Base-by-base conservation (phyloP, 1,140 invertebrate species). In the Rhopalosiphum maidis region DNA sequence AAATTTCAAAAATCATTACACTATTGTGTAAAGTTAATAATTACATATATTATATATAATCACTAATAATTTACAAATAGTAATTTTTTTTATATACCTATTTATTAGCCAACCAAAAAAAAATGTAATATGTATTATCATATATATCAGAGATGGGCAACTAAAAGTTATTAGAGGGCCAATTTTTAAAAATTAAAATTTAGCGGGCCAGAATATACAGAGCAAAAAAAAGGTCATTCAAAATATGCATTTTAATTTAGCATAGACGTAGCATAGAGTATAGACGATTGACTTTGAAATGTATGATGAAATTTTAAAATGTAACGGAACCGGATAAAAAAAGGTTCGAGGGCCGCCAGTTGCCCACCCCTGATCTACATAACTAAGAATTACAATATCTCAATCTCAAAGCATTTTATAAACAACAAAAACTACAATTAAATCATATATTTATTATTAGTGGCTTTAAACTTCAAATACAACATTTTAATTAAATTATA, bases 401-500 rank as follows among this genome's bases (percentile, higher is more conserved):
- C 25, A 18, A n/a, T n/a, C 11, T 30, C 85, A n/a, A 46, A 86
- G 3, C 1, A 7, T 86, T 46, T 30, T 86, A 86, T 46, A n/a
- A 18, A 86, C 25, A 43, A 86, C 23, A 86, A 86, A 25, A 86
- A 86, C 6, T 15, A 46, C 46, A 86, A 46, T 86, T 30, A 46
- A 11, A 43, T 86, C 15, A 46, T 86, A 18, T 7, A 77, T 77
- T 46, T 46, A 46, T 77, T 77, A 77, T 77, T 46, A 46, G 48
- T 46, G 37, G 15, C 5, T 86, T 46, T 46, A 41, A 86, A 46
- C 85, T 86, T 48, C 43, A 86, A 30, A 18, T 25, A 30, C 25
- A 86, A 51, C 11, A 48, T 86, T 85, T 86, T 86, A 86, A 86
- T 86, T 86, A n/a, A 43, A 86, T 46, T 86, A 86, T 46, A 46